Percentiles rank a stretch among this genome's conserved stretches.
These are phyloP conservation scores for Machimus atricapillus DNA, from an alignment of 2,888 invertebrate genomes.

Conservation along the genomic window DNA sequence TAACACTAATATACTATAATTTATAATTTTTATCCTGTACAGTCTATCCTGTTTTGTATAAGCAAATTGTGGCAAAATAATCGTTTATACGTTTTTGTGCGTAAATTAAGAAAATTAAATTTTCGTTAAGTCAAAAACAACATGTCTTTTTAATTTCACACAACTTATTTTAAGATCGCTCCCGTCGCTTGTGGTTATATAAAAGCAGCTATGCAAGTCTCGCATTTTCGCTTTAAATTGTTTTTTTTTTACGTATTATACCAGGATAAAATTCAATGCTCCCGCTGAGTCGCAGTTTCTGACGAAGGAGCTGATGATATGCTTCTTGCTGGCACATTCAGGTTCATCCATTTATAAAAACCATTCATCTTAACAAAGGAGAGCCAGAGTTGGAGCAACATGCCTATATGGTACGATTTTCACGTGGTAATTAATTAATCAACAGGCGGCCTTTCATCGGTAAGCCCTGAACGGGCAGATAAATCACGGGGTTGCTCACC, in stretches of 20 bases:
- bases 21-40: too few species aligned
- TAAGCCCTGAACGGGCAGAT: not conserved
- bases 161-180: not conserved
- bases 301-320: not conserved
- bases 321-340: not conserved
- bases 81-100: not conserved
- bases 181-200: not conserved
- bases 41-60: too few species aligned
- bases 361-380: not conserved
- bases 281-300: not conserved
- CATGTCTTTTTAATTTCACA: too few species aligned
- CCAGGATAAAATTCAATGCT: not conserved
- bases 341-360: not conserved
- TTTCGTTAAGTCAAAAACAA: too few species aligned
- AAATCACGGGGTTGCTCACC: not conserved
- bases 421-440: constrained; percentile 8
- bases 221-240: not conserved
- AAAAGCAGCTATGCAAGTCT: not conserved
- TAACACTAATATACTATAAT: too few species aligned
- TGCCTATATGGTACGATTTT: not conserved
- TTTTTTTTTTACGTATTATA: not conserved
- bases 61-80: not conserved
- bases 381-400: not conserved
- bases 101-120: not conserved
- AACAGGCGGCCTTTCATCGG: constrained; percentile 16